Evolutionary conservation across 2,797 vertebrate genomes (phyloP), one percentile per base, ranked within the genome.

Genomic region (Cyprinella venusta): DNA sequence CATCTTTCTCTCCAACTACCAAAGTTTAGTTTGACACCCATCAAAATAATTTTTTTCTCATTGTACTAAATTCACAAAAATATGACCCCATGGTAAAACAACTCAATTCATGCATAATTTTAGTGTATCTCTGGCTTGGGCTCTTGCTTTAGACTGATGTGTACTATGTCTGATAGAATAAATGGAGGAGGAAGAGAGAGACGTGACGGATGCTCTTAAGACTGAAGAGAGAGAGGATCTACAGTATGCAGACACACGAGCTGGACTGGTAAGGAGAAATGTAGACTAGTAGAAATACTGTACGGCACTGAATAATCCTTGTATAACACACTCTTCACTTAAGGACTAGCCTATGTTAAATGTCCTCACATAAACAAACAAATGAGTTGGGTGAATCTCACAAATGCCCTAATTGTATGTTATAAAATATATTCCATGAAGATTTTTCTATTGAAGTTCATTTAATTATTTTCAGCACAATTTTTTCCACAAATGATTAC

Each of bases 151-250:
- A 3, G 24, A 54, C 12, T 15, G 18, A 4, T 24, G 33, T 63
- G 26, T 76, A 36, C 5, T 36, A 12, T 84, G 8, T 84, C 38
- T 42, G 21, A 42, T 59, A 69, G 61, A 63, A 59, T n/a, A 81
- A 21, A 88, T 88, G 87, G 81, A 88, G 65, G 70, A 83, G 63
- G 72, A 79, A 50, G 77, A 86, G 72, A 79, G 75, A 70, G 52
- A 79, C 54, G 54, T 59, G 81, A 50, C 59, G 1, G 40, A 65
- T 24, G 42, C 42, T 26, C 77, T 26, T 61, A 30, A 74, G 61
- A 52, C 63, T 42, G 30, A 50, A 10, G 68, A 82, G 19, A 84
- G 50, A 80, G 77, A 38, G 38, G 70, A 71, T 48, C 6, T 42
- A 65, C 42, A 63, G 21, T 26, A 59, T 33, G 61, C 36, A n/a